A percentile compares a stretch with the other conserved stretches of the same genome.
Conservation (phyloP, 2,888 invertebrate species). For the Crossocerus cetratus region DNA sequence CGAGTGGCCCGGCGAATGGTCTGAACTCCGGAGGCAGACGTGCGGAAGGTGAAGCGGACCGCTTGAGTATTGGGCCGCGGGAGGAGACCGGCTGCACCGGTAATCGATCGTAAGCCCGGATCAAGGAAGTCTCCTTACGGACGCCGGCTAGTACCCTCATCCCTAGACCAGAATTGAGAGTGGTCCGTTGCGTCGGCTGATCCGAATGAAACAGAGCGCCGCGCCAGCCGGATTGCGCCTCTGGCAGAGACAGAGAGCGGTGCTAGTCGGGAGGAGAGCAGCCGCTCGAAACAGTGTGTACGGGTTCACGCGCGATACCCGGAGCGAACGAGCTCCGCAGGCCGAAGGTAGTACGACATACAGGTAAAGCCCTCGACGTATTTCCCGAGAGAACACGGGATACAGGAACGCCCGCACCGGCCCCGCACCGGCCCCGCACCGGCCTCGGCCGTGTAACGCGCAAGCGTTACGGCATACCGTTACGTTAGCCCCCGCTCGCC, state of each 20-base stretch:
- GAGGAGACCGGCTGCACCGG: not conserved
- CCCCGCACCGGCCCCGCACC: too few relatives aligned
- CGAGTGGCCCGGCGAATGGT: not conserved
- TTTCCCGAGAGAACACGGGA: conserved; percentile 49
- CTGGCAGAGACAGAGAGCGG: conserved; percentile 13
- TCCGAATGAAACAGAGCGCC: too few relatives aligned
- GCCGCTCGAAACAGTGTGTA: too few relatives aligned
- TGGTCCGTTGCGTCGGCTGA: conserved; percentile 3
- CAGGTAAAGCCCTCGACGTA: conserved; percentile 53
- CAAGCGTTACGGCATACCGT: conserved; percentile 29
- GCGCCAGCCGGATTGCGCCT: not conserved
- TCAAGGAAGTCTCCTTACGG: conserved; percentile 48
- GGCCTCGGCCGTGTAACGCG: conserved; percentile 29
- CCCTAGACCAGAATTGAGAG: conserved; percentile 10
- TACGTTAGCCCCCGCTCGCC: not conserved
- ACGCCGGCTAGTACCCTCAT: conserved; percentile 14
- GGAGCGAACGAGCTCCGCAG: conserved; percentile 14
- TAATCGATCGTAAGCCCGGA: conserved; percentile 36
- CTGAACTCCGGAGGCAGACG: not conserved
- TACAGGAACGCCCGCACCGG: not conserved
- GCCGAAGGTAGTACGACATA: conserved; percentile 25
- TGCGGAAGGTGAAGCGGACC: not conserved
- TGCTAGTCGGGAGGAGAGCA: not conserved
- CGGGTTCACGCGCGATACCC: conserved; percentile 37
- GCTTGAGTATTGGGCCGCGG: not conserved